Evolutionary conservation across 2,113 vertebrate genomes (phyloP).

Genomic region (Cryptoleucopteryx plumbea): DNA sequence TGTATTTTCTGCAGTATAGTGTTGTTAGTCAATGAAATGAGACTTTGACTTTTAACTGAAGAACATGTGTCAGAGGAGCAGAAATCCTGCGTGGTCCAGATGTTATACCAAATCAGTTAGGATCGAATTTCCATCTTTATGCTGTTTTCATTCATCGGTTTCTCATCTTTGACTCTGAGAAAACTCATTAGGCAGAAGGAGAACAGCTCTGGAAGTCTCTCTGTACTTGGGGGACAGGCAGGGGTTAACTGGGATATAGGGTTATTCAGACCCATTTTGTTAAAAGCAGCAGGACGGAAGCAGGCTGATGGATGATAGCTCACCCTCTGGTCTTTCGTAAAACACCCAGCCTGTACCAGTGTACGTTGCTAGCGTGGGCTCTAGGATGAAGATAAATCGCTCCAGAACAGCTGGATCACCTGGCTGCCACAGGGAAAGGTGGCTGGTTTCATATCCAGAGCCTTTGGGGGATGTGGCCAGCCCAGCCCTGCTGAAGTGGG

Average conservation of each 20-base stretch:
- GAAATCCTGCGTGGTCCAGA: accelerated
- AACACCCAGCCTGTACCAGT: background rate
- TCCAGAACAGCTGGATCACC: background rate
- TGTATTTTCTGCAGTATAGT: accelerated
- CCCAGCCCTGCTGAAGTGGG: background rate
- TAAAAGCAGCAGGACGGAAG: background rate
- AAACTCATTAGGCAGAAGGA: background rate
- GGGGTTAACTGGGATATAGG: background rate
- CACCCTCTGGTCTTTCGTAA: background rate
- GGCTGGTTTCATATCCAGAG: background rate
- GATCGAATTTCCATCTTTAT: background rate
- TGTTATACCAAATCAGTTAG: accelerated
- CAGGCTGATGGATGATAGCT: background rate
- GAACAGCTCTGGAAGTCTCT: background rate
- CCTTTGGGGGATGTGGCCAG: background rate
- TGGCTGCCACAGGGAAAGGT: background rate
- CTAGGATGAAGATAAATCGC: accelerated
- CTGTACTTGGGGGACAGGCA: background rate
- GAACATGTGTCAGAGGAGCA: background rate
- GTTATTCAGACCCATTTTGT: background rate
- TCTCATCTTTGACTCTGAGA: background rate
- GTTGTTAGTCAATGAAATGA: accelerated
- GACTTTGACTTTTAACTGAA: background rate
- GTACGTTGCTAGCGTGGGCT: accelerated
- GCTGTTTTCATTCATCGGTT: background rate